phyloP scores from a whole-genome alignment of 2,113 vertebrate species.

The Macquaria ambigua region DNA sequence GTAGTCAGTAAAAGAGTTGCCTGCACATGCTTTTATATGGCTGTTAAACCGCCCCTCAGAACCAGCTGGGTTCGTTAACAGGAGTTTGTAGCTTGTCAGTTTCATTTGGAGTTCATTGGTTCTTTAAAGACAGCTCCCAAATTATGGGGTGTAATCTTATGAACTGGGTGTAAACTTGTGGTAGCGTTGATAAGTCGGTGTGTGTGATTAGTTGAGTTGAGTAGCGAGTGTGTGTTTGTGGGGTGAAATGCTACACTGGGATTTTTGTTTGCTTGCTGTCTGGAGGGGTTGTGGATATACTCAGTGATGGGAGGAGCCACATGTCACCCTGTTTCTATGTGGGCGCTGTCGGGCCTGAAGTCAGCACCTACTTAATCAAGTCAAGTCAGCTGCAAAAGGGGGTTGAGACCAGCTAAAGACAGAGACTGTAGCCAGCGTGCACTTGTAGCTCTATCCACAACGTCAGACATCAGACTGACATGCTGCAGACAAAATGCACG shows the following conservation, averaged over 20 bases:
- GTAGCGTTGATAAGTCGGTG: not conserved
- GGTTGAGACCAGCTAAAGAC: not conserved
- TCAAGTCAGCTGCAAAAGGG: conserved; percentile 12
- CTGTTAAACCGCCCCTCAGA: conserved; percentile 15
- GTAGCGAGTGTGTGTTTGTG: conserved; percentile 1
- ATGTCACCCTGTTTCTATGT: conserved; percentile 15
- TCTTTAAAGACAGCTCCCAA: conserved; percentile 15
- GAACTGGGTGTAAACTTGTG: conserved; percentile 4
- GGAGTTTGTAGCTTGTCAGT: too few relatives aligned
- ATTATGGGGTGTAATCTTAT: conserved; percentile 23
- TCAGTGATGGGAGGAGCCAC: conserved; percentile 33
- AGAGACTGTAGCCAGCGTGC: conserved; percentile 10
- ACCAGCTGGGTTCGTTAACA: too few relatives aligned
- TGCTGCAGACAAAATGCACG: not conserved
- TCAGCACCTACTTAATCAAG: conserved; percentile 48
- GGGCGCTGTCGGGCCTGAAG: conserved; percentile 37
- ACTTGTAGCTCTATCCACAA: not conserved
- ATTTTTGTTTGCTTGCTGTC: conserved; percentile 28
- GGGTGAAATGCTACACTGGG: conserved; percentile 6
- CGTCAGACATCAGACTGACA: not conserved
- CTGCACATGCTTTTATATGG: conserved; percentile 29
- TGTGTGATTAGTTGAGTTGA: not conserved
- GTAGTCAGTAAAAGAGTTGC: conserved; percentile 23
- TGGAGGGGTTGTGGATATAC: conserved; percentile 18
- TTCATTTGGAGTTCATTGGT: not conserved